Evolutionary conservation across 1,140 invertebrate species (phyloP).

Genomic region (Eueides isabella): DNA sequence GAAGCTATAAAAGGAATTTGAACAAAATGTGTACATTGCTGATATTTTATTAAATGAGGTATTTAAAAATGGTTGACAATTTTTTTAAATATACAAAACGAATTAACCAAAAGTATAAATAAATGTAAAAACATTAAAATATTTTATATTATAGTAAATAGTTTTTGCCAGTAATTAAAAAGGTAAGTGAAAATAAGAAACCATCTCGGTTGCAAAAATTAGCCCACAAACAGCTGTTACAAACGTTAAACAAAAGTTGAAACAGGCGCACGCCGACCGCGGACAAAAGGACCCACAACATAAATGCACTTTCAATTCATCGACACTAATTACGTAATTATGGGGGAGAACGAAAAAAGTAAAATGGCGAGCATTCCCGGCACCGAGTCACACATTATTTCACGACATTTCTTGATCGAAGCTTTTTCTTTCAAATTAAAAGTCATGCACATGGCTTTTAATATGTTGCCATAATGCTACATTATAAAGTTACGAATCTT

Average conservation of each 20-base stretch:
- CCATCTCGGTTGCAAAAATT: constrained; percentile 2
- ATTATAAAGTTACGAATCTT: not conserved
- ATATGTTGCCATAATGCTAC: constrained; percentile 19
- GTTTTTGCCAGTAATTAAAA: not conserved
- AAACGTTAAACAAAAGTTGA: constrained; percentile 57
- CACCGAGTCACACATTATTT: constrained; percentile 68
- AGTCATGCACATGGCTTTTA: constrained; percentile 49
- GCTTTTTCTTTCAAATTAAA: constrained; percentile 59
- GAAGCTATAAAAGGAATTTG: not conserved
- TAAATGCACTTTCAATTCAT: constrained; percentile 74
- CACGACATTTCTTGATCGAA: constrained; percentile 60
- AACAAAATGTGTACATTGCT: too few species aligned
- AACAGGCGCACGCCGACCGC: constrained; percentile 56
- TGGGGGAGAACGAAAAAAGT: constrained; percentile 59
- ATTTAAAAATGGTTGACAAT: too few species aligned
- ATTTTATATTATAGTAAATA: too few species aligned
- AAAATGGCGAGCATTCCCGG: constrained; percentile 72
- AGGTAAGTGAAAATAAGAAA: constrained; percentile 20
- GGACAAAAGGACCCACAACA: constrained; percentile 69
- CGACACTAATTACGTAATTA: constrained; percentile 78
- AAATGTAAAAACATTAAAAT: too few species aligned
- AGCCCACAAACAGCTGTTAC: constrained; percentile 60
- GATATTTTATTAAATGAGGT: too few species aligned
- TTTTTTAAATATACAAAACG: too few species aligned
- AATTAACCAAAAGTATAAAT: too few species aligned